phyloP scores from a whole-genome alignment of 2,797 vertebrate species.

The Cryptoprocta ferox region DNA sequence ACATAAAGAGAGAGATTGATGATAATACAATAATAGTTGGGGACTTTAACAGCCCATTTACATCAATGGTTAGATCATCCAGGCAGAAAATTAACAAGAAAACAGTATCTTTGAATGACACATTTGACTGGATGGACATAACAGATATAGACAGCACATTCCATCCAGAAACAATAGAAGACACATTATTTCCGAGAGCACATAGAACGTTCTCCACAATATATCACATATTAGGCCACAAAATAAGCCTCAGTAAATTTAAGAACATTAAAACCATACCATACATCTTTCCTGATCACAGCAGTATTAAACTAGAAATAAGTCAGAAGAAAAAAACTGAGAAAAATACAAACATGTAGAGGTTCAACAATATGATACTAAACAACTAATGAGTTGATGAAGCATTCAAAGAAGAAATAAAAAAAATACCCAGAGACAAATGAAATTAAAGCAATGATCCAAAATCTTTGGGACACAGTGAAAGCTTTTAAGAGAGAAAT shows the following conservation, averaged over 20 bases:
- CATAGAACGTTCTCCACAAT: background rate
- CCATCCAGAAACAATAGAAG: background rate
- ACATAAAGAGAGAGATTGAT: background rate
- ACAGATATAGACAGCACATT: background rate
- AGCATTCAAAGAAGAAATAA: background rate
- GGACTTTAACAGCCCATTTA: background rate
- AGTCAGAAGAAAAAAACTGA: background rate
- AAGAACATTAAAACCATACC: background rate
- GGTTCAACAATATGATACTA: background rate
- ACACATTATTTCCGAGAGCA: background rate
- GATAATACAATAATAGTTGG: background rate
- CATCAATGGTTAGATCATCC: background rate
- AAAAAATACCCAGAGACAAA: background rate
- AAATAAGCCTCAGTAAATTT: background rate
- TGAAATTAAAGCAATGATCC: background rate
- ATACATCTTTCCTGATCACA: background rate
- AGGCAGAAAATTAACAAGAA: background rate
- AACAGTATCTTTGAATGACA: background rate
- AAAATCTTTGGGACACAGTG: background rate
- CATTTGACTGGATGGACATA: background rate
- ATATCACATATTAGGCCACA: background rate
- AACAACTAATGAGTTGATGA: background rate
- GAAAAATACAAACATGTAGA: background rate
- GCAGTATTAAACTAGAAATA: background rate
- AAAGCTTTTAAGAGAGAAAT: background rate